Percentiles rank a stretch among this genome's conserved stretches.
Conservation (phyloP, 2,888 invertebrate species). For the Leucoma salicis region DNA sequence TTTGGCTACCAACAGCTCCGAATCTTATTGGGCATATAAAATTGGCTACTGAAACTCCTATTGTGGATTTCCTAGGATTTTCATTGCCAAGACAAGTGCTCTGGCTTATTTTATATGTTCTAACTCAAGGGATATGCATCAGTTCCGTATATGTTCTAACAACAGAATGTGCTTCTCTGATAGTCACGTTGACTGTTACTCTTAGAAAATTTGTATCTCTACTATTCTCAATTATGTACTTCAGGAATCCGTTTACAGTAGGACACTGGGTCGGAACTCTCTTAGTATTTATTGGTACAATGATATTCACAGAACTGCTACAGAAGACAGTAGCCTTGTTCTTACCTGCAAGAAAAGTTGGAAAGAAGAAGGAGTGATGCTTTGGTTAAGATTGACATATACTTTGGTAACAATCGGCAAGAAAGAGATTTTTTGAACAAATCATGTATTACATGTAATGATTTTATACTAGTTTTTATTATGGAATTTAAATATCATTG, state of each 20-base stretch:
- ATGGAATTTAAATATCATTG: no score
- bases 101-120: slow-evolving; percentile 90
- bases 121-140: slow-evolving; percentile 96
- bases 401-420: no score
- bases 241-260: slow-evolving; percentile 95
- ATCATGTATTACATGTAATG: no score
- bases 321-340: slow-evolving; percentile 72
- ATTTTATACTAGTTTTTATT: no score
- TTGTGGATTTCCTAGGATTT: slow-evolving; percentile 83
- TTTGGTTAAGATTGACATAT: no score
- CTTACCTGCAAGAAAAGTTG: slow-evolving; percentile 48
- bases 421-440: no score
- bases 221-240: slow-evolving; percentile 97
- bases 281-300: slow-evolving; percentile 95
- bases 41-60: slow-evolving; percentile 86
- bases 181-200: slow-evolving; percentile 97
- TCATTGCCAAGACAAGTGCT: slow-evolving; percentile 88
- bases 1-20: slow-evolving; percentile 89
- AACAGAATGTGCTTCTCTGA: slow-evolving; percentile 95
- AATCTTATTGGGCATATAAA: slow-evolving; percentile 90
- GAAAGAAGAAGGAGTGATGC: no score
- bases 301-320: slow-evolving; percentile 93
- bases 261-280: slow-evolving; percentile 95
- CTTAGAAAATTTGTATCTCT: slow-evolving; percentile 97
- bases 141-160: slow-evolving; percentile 97